Percentiles rank a stretch among this genome's conserved stretches.
These are phyloP conservation scores for Ypsolopha scabrella DNA, from an alignment of 2,888 invertebrate genomes.

Conservation along the genomic window DNA sequence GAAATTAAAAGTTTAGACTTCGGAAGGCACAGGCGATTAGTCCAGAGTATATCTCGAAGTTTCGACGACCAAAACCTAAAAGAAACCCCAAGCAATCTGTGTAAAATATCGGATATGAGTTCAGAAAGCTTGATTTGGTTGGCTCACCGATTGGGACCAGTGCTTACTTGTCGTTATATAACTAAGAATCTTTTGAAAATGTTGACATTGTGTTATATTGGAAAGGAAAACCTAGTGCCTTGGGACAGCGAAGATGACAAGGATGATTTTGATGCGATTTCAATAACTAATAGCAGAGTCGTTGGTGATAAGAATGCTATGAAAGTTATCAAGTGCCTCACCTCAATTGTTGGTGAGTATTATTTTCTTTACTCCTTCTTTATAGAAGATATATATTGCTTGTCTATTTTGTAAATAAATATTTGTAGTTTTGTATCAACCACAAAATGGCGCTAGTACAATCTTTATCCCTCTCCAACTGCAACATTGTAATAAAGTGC, in stretches of 20 bases:
- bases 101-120: slow-evolving; percentile 87
- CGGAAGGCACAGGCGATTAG: slow-evolving; percentile 17
- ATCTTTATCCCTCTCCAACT: no score
- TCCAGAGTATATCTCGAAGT: slow-evolving; percentile 19
- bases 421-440: no score
- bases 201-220: slow-evolving; percentile 93
- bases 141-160: slow-evolving; percentile 93
- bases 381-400: no score
- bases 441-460: no score
- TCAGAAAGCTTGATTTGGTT: slow-evolving; percentile 92
- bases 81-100: slow-evolving; percentile 12
- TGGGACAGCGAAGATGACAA: slow-evolving; percentile 42
- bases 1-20: slow-evolving; percentile 33
- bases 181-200: slow-evolving; percentile 93
- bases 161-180: slow-evolving; percentile 90
- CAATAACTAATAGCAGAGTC: slow-evolving; percentile 74
- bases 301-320: slow-evolving; percentile 85
- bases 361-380: background rate
- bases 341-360: slow-evolving; percentile 82
- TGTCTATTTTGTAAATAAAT: no score
- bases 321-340: slow-evolving; percentile 91
- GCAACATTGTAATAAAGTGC: no score
- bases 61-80: slow-evolving; percentile 25
- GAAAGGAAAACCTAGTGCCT: slow-evolving; percentile 78
- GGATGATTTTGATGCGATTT: slow-evolving; percentile 70